Evolutionary conservation across 2,113 vertebrate species (phyloP).

Genomic region (Coregonus clupeaformis): DNA sequence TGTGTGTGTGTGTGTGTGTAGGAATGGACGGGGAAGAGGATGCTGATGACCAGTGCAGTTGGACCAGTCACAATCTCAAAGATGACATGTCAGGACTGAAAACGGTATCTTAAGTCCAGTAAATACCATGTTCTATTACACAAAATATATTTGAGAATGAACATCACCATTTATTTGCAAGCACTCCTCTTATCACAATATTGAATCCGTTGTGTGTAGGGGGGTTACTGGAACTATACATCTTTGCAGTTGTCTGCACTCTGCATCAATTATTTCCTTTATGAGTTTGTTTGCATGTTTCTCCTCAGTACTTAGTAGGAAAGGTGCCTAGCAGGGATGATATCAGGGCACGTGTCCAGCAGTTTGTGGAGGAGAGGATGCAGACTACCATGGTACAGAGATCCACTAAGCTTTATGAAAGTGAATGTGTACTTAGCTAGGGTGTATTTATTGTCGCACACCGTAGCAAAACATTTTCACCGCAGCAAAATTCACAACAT

Average conservation of each 20-base stretch:
- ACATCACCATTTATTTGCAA: too few relatives aligned
- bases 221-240: not conserved
- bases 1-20: not conserved
- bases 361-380: conserved; percentile 82
- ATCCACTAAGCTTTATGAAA: not conserved
- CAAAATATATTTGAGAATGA: too few relatives aligned
- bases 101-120: too few relatives aligned
- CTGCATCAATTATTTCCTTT: not conserved
- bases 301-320: conserved; percentile 36
- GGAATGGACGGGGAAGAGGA: not conserved
- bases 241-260: not conserved
- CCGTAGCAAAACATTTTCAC: not conserved
- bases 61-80: conserved; percentile 15
- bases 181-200: too few relatives aligned
- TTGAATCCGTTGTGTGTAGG: not conserved
- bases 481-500: too few relatives aligned
- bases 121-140: too few relatives aligned
- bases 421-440: not conserved
- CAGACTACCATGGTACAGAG: conserved; percentile 86
- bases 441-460: not conserved
- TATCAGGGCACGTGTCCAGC: conserved; percentile 71
- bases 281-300: conserved; percentile 1
- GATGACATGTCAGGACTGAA: too few relatives aligned
- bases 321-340: conserved; percentile 47
- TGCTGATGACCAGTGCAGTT: conserved; percentile 36